Conservation (phyloP, 2,888 invertebrate species). For the Linhomoeus sp. region DNA sequence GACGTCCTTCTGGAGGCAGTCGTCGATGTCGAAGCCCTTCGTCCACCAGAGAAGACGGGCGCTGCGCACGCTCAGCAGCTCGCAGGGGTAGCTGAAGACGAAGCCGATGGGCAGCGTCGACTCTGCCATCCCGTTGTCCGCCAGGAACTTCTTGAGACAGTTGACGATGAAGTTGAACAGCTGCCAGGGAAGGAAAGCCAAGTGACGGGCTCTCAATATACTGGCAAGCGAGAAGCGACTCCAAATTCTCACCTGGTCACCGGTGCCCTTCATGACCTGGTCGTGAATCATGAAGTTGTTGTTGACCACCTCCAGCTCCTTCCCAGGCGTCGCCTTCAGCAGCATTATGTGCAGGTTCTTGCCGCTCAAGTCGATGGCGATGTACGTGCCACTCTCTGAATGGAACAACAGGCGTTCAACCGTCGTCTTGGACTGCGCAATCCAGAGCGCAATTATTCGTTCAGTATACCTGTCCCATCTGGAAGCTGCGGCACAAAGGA, state of each 20-base stretch:
- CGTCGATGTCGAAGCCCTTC: conserved; percentile 26
- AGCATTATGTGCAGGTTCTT: conserved; percentile 26
- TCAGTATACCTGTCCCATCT: conserved; percentile 19
- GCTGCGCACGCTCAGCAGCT: conserved; percentile 24
- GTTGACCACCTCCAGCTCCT: conserved; percentile 13
- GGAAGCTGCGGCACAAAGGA: conserved; percentile 27
- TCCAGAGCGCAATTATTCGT: neutral
- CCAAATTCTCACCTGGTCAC: conserved; percentile 26
- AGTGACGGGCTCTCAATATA: too few species aligned
- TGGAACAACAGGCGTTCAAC: too few species aligned
- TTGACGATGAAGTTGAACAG: conserved; percentile 28
- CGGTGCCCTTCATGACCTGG: conserved; percentile 26
- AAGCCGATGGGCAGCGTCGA: conserved; percentile 26
- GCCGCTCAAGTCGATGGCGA: conserved; percentile 26
- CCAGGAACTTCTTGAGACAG: conserved; percentile 22
- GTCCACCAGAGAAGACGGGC: conserved; percentile 27
- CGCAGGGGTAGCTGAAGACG: conserved; percentile 27
- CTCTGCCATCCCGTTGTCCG: conserved; percentile 21
- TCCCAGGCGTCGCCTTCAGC: conserved; percentile 16
- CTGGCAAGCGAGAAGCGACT: too few species aligned
- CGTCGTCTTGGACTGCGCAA: neutral
- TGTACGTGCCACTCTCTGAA: conserved; percentile 24
- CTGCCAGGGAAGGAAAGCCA: conserved; percentile 13
- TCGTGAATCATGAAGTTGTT: conserved; percentile 24
- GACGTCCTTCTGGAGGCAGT: conserved; percentile 26